A percentile compares a stretch with the other conserved stretches of the same genome.
Conservation (phyloP, 2,888 invertebrate genomes). For the Himalopsyche kuldschensis region DNA sequence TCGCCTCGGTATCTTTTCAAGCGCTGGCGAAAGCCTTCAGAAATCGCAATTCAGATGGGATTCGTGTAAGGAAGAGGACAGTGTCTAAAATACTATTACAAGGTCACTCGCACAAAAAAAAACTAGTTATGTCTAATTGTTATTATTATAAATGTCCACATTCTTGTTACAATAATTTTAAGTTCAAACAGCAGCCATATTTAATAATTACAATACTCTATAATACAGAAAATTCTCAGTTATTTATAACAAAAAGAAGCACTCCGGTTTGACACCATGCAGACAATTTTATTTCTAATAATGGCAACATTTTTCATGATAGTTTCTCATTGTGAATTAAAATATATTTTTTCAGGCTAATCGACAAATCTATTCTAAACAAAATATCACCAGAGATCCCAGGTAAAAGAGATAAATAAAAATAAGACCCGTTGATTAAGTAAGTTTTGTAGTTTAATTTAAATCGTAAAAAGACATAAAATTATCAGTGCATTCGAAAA, state of each 20-base stretch:
- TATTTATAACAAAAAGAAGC: neutral
- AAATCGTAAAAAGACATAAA: neutral
- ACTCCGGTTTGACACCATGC: neutral
- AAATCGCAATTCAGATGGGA: neutral
- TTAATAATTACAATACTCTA: neutral
- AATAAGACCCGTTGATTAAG: neutral
- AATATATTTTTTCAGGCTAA: neutral
- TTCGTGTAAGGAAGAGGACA: neutral
- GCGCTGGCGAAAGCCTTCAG: neutral
- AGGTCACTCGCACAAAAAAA: neutral
- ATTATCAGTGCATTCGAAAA: neutral
- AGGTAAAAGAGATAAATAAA: neutral
- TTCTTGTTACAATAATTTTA: neutral
- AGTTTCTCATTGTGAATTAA: neutral
- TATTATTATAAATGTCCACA: neutral
- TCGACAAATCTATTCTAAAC: neutral
- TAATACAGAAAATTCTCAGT: neutral
- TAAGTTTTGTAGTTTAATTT: neutral
- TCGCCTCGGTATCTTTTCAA: neutral
- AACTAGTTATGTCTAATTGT: neutral
- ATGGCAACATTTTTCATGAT: neutral
- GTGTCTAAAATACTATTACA: neutral
- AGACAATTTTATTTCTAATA: neutral
- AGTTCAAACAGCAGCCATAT: neutral
- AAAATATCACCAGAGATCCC: neutral